These are phyloP conservation scores for Mus minutoides DNA, from an alignment of 2,797 vertebrate species.

Conservation along the genomic window DNA sequence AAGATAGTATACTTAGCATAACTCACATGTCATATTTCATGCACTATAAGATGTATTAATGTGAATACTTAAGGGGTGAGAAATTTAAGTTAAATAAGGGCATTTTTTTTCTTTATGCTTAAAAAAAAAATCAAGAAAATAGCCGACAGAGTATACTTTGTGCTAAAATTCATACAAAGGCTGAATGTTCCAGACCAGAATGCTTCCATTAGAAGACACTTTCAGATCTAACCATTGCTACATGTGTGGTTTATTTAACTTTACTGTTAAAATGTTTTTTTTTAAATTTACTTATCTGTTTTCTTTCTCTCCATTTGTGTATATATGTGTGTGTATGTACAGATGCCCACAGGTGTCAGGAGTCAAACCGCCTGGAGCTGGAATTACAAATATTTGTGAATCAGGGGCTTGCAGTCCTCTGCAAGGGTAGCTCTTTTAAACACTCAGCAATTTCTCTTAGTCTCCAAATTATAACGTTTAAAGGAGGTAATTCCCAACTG, in stretches of 20 bases:
- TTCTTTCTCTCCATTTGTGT: not conserved
- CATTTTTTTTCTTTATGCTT: conserved; percentile 63
- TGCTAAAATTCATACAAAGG: too few species aligned
- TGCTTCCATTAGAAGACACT: too few species aligned
- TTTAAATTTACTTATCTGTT: not conserved
- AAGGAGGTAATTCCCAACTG: not conserved
- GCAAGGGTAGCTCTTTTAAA: not conserved
- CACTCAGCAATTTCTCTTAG: not conserved
- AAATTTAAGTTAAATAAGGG: conserved; percentile 58
- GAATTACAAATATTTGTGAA: not conserved
- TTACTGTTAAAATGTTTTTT: too few species aligned
- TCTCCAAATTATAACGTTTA: not conserved
- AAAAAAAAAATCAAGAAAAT: not conserved
- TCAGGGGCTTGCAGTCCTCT: not conserved
- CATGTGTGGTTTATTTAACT: too few species aligned
- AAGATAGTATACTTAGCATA: conserved; percentile 55
- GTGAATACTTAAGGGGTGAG: conserved; percentile 54
- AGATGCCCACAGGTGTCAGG: not conserved
- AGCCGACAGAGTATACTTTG: too few species aligned
- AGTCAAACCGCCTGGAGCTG: not conserved
- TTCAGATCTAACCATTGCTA: too few species aligned
- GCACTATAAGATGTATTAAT: conserved; percentile 65
- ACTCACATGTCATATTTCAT: conserved; percentile 58
- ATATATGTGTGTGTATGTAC: too few species aligned
- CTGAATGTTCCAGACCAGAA: too few species aligned